A percentile compares a stretch with the other conserved stretches of the same genome.
Evolutionary conservation across 2,797 vertebrate genomes (phyloP).

Genomic region (Muraenolepis orangiensis): DNA sequence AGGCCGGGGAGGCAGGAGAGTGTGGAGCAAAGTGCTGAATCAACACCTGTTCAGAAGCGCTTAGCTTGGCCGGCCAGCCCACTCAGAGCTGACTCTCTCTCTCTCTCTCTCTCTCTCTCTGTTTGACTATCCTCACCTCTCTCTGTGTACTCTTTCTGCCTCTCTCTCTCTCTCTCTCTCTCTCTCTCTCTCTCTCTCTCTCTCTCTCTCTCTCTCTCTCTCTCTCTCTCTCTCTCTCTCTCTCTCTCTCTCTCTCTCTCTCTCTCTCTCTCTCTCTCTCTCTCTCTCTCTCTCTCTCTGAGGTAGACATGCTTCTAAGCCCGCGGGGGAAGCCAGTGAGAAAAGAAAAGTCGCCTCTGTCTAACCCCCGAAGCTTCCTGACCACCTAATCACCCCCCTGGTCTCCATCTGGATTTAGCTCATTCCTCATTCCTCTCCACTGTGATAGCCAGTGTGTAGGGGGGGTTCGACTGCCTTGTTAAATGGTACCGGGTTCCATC

Average conservation of each 20-base stretch:
- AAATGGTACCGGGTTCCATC: neutral
- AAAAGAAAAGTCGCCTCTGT: too few species aligned
- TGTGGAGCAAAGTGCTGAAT: neutral
- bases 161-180: neutral
- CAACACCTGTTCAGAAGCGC: neutral
- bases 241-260: neutral
- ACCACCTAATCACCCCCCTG: neutral
- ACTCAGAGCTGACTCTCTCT: neutral
- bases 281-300: constrained; percentile 8
- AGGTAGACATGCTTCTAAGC: neutral
- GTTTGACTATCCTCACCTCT: too few species aligned
- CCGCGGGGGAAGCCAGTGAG: neutral
- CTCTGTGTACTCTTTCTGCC: neutral
- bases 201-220: neutral
- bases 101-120: too few species aligned
- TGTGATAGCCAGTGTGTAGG: too few species aligned
- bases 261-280: neutral
- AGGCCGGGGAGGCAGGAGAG: neutral
- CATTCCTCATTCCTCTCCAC: too few species aligned
- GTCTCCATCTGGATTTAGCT: too few species aligned
- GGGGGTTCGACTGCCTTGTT: too few species aligned
- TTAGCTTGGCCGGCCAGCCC: neutral
- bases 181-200: constrained; percentile 19
- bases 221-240: neutral
- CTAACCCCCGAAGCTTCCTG: too few species aligned